phyloP scores from a whole-genome alignment of 2,888 invertebrate species.

The Caenorhabditis sp. region DNA sequence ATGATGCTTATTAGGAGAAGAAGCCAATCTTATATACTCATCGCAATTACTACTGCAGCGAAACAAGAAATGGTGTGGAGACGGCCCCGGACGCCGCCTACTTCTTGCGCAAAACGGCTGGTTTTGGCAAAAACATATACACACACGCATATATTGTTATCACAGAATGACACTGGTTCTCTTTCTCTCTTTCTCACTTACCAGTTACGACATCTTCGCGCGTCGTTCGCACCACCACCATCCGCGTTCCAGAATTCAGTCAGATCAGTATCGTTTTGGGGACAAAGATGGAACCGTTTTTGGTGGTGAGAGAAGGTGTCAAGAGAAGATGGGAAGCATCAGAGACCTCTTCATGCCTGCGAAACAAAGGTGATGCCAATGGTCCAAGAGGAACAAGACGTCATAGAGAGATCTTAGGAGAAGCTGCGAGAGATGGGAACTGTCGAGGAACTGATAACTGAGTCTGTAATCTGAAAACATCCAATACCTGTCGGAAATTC shows the following conservation, averaged over 20 bases:
- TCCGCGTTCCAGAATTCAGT: slow-evolving; percentile 20
- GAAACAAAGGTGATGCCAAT: too few relatives aligned
- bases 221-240: too few relatives aligned
- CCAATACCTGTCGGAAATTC: too few relatives aligned
- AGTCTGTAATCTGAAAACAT: too few relatives aligned
- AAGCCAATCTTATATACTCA: slow-evolving; percentile 65
- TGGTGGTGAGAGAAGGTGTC: not conserved
- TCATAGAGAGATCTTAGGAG: too few relatives aligned
- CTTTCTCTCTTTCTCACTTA: slow-evolving; percentile 47
- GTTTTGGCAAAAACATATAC: slow-evolving; percentile 61
- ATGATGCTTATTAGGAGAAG: slow-evolving; percentile 46
- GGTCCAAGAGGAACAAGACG: too few relatives aligned
- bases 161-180: slow-evolving; percentile 58
- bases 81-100: slow-evolving; percentile 35
- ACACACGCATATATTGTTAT: slow-evolving; percentile 47
- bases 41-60: slow-evolving; percentile 51
- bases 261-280: slow-evolving; percentile 26
- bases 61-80: slow-evolving; percentile 39
- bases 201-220: slow-evolving; percentile 51
- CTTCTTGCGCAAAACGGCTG: slow-evolving; percentile 55
- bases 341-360: not conserved
- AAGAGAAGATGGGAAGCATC: too few relatives aligned
- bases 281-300: slow-evolving; percentile 25
- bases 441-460: too few relatives aligned
- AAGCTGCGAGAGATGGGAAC: too few relatives aligned